Base-by-base conservation (phyloP, 35 echinoderm and acorn worm genomes). In the Apostichopus parvimensis region DNA sequence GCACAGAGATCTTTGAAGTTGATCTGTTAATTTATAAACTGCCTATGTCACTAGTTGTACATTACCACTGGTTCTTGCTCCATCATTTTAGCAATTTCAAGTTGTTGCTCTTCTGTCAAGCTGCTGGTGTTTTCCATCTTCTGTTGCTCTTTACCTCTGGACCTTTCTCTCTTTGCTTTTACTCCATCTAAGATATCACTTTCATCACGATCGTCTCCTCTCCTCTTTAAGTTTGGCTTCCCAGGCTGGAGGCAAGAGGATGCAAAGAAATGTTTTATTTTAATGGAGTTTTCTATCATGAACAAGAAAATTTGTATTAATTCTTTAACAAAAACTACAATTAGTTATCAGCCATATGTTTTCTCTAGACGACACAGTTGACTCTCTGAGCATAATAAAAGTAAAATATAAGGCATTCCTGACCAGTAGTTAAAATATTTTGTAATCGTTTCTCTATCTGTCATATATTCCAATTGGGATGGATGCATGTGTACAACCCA, bases 31-130 rank as follows among this genome's bases (percentile, higher is more conserved):
- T 18, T 26, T 53, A 21, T 0, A 28, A 26, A 84, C 15, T 0
- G 25, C 81, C 18, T 84, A 53, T 57, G 34, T 80, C 34, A 11
- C 18, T 20, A 54, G 52, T 71, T 17, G 28, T 73, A 53, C 20
- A 20, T 79, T 96, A 99, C 97, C 95, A 94, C 95, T 77, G 97
- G 97, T 95, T 99, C 97, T 88, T 99, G 87, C 65, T 99, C 95
- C 53, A 99, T 90, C 92, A 99, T 93, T 72, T 93, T 80, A 21
- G 94, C 56, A 17, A 99, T 96, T 53, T 90, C 91, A 24, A 95
- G 77, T 59, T 93, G 89, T 60, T 99, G 95, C 76, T 96, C 94
- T 66, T 96, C 95, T 56, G 90, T 99, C 8, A 99, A 34, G 26
- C 57, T 86, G 61, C 91, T 83, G 23, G 78, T 59, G 34, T 53